A percentile compares a stretch with the other conserved stretches of the same genome.
Conservation (phyloP, 2,888 invertebrate genomes). For the Ennomos quercinarius region DNA sequence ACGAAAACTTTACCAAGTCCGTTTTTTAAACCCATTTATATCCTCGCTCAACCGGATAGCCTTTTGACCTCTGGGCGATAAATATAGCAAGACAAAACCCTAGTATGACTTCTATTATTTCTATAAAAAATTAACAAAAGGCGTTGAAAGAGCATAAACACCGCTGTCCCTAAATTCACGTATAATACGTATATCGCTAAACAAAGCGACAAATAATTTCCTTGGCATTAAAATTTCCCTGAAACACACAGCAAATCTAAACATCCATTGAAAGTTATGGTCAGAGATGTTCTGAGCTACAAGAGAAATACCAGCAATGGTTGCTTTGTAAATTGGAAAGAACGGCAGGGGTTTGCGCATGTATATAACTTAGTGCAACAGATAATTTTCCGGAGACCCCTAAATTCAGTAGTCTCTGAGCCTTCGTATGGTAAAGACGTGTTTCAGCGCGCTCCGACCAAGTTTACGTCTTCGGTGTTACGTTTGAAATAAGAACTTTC, state of each 20-base stretch:
- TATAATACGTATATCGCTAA: conserved; percentile 54
- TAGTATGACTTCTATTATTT: conserved; percentile 36
- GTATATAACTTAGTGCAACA: conserved; percentile 63
- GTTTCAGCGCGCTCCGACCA: conserved; percentile 42
- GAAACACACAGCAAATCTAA: conserved; percentile 8
- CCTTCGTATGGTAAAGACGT: conserved; percentile 51
- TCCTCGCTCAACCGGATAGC: conserved; percentile 30
- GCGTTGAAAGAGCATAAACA: conserved; percentile 56
- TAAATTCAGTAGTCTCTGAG: conserved; percentile 62
- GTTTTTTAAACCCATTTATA: conserved; percentile 30
- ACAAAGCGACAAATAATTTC: conserved; percentile 61
- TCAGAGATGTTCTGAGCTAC: background rate
- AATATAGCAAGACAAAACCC: conserved; percentile 37
- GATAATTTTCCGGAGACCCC: conserved; percentile 58
- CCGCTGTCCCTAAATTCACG: conserved; percentile 53
- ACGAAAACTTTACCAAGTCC: conserved; percentile 27
- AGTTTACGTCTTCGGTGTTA: conserved; percentile 60
- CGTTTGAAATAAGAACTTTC: conserved; percentile 52
- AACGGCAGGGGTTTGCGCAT: conserved; percentile 59
- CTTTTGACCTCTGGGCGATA: conserved; percentile 35
- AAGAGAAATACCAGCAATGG: conserved; percentile 43
- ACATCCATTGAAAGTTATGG: conserved; percentile 41
- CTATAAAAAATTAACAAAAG: conserved; percentile 41
- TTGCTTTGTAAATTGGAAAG: conserved; percentile 30
- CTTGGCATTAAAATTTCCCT: conserved; percentile 40